Percentiles rank a stretch among this genome's conserved stretches.
Evolutionary conservation across 2,888 invertebrate genomes (phyloP).

Genomic region (Ochropleura plecta): DNA sequence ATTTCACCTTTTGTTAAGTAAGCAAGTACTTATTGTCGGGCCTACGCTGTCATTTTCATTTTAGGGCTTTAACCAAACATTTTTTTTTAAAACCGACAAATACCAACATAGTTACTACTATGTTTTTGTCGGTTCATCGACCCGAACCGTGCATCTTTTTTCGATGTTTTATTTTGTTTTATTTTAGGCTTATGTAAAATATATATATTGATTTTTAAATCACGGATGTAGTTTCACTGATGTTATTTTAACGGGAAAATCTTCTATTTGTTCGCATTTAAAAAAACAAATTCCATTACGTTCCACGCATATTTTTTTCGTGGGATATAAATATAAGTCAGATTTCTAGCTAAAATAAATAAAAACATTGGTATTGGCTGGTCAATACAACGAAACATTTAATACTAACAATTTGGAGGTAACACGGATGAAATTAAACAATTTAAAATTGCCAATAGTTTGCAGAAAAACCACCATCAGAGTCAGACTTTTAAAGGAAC

Average conservation of each 20-base stretch:
- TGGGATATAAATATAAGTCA: background rate
- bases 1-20: too few relatives aligned
- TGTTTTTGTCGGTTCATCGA: too few relatives aligned
- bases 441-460: background rate
- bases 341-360: background rate
- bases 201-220: too few relatives aligned
- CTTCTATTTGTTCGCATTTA: background rate
- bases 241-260: background rate
- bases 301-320: background rate
- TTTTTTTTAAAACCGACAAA: too few relatives aligned
- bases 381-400: background rate
- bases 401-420: background rate
- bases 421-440: background rate
- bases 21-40: too few relatives aligned
- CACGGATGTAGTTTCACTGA: too few relatives aligned
- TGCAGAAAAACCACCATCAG: conserved; percentile 4
- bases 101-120: too few relatives aligned
- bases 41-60: too few relatives aligned
- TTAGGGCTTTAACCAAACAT: too few relatives aligned
- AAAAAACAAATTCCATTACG: background rate
- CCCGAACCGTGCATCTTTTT: too few relatives aligned
- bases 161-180: too few relatives aligned
- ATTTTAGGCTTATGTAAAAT: too few relatives aligned
- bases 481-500: background rate
- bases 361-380: background rate